Conservation (phyloP, 2,797 vertebrate species). For the Tragopan temminckii region DNA sequence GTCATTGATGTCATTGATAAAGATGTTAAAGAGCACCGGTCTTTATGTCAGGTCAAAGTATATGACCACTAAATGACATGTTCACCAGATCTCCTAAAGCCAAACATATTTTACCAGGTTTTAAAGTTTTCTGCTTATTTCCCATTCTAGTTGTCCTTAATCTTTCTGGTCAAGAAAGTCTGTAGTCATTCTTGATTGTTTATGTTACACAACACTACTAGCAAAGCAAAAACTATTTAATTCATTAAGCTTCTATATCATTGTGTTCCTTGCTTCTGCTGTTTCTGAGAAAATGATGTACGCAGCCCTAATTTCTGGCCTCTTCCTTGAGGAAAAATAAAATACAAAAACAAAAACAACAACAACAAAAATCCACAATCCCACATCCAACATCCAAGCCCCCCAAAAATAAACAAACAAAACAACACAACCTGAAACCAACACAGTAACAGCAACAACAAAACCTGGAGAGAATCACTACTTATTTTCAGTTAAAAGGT, state of each 20-base stretch:
- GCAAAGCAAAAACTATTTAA: neutral
- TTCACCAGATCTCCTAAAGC: neutral
- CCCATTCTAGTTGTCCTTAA: neutral
- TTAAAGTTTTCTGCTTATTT: neutral
- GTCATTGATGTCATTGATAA: too few species aligned
- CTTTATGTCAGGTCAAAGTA: neutral
- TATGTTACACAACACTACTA: neutral
- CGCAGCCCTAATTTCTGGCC: neutral
- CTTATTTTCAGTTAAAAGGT: neutral
- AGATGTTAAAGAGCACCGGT: too few species aligned
- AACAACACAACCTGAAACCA: neutral
- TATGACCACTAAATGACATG: neutral
- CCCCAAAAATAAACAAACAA: too few species aligned
- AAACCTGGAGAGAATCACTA: neutral
- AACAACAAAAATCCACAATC: neutral
- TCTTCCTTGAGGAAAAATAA: neutral
- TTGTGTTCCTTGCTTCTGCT: neutral
- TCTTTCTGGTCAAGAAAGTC: neutral
- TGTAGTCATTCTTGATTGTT: neutral
- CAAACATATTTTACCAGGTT: neutral
- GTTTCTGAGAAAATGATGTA: neutral
- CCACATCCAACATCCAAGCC: too few species aligned
- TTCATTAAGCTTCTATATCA: neutral
- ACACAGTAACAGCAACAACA: neutral
- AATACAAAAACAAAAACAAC: neutral